A percentile compares a stretch with the other conserved stretches of the same genome.
phyloP scores from a whole-genome alignment of 2,113 vertebrate species.

The Semicossyphus pulcher region DNA sequence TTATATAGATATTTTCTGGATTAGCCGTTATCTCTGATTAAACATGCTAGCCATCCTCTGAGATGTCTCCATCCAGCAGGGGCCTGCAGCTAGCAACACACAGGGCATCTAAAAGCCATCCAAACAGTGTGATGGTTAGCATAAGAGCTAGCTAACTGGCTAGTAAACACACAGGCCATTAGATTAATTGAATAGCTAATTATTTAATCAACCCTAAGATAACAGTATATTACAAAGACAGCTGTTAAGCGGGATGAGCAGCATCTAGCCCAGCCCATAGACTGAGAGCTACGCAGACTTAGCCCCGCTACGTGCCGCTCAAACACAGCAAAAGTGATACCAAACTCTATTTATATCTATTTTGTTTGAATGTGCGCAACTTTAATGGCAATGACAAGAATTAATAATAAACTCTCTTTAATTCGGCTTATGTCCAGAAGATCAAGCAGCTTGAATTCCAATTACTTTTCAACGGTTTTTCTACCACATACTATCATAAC shows the following conservation, averaged over 20 bases:
- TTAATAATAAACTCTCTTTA: not conserved
- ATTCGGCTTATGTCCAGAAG: not conserved
- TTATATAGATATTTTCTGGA: not conserved
- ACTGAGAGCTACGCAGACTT: slow-evolving; percentile 36
- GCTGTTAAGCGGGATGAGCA: slow-evolving; percentile 18
- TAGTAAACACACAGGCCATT: too few relatives aligned
- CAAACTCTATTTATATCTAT: too few relatives aligned
- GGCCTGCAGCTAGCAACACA: slow-evolving; percentile 57
- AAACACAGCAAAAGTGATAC: not conserved
- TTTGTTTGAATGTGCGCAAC: too few relatives aligned
- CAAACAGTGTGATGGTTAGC: not conserved
- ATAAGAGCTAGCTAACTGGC: slow-evolving; percentile 5
- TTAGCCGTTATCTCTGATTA: not conserved
- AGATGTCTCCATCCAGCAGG: slow-evolving; percentile 14
- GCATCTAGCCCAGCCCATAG: slow-evolving; percentile 21
- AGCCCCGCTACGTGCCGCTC: slow-evolving; percentile 13
- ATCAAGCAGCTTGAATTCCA: not conserved
- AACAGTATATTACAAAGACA: not conserved
- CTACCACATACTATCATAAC: not conserved
- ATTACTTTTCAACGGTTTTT: not conserved
- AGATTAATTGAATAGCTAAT: too few relatives aligned
- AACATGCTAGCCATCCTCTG: not conserved
- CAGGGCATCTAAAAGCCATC: not conserved
- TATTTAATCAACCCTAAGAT: too few relatives aligned
- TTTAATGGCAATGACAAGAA: fast-evolving